Conservation (phyloP, 2,113 vertebrate species). For the Azemiops feae region DNA sequence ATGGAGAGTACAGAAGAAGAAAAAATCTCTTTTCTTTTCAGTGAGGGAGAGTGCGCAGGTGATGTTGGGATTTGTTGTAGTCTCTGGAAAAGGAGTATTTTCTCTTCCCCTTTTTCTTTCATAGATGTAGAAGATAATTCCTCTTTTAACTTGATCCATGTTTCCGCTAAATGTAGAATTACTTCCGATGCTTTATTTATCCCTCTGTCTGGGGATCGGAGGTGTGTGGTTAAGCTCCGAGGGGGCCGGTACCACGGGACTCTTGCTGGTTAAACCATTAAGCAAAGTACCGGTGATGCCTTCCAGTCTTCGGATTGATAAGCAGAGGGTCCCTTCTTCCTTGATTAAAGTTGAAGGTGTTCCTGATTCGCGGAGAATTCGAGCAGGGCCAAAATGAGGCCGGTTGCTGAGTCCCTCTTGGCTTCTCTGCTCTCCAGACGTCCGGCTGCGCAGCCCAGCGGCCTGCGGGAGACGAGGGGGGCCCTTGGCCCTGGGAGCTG, state of each 20-base stretch:
- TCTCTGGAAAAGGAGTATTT: neutral
- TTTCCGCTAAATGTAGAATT: neutral
- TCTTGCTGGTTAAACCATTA: no score
- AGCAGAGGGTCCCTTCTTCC: no score
- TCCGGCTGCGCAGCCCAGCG: neutral
- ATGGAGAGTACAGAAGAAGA: neutral
- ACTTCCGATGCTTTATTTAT: neutral
- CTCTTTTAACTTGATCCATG: neutral
- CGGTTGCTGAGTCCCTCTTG: neutral
- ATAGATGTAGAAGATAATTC: neutral
- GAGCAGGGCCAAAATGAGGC: fast-evolving
- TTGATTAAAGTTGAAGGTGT: no score
- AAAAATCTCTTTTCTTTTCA: neutral
- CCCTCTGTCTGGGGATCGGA: no score
- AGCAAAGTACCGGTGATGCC: no score
- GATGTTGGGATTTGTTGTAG: no score
- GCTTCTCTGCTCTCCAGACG: neutral
- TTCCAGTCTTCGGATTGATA: neutral
- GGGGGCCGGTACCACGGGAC: no score
- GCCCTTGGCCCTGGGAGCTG: neutral
- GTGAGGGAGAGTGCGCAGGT: neutral
- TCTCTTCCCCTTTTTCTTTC: neutral
- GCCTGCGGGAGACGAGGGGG: neutral
- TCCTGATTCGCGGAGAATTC: no score
- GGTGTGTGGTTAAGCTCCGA: no score